Evolutionary conservation across 2,113 vertebrate species (phyloP).

Genomic region (Tapirus terrestris): DNA sequence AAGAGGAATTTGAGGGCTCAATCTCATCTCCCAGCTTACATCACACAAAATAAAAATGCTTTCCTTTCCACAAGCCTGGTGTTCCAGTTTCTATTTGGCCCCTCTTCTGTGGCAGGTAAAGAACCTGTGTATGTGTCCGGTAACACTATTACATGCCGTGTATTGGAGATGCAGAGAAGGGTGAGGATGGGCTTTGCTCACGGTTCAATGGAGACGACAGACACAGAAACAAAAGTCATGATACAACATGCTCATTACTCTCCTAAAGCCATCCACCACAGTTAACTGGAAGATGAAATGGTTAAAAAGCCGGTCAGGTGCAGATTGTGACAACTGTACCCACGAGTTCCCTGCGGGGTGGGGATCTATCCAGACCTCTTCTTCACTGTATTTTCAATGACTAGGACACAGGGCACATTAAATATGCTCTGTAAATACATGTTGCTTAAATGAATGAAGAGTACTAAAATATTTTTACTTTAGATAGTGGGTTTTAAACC

Average conservation of each 20-base stretch:
- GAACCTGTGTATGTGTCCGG: too few species aligned
- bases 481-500: neutral
- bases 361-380: neutral
- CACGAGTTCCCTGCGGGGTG: neutral
- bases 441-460: neutral
- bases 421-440: neutral
- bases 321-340: neutral
- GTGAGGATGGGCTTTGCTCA: neutral
- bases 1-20: too few species aligned
- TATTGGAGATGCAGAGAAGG: neutral
- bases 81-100: too few species aligned
- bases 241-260: neutral
- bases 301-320: too few species aligned
- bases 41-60: too few species aligned
- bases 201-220: neutral
- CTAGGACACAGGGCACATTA: neutral
- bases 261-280: neutral
- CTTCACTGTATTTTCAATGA: neutral
- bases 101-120: too few species aligned
- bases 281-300: too few species aligned
- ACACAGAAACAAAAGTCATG: neutral
- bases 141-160: neutral
- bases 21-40: too few species aligned
- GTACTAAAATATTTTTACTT: neutral
- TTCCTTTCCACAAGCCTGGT: too few species aligned